These are phyloP conservation scores for Salvator merianae DNA, from an alignment of 2,113 vertebrate genomes.

Conservation along the genomic window DNA sequence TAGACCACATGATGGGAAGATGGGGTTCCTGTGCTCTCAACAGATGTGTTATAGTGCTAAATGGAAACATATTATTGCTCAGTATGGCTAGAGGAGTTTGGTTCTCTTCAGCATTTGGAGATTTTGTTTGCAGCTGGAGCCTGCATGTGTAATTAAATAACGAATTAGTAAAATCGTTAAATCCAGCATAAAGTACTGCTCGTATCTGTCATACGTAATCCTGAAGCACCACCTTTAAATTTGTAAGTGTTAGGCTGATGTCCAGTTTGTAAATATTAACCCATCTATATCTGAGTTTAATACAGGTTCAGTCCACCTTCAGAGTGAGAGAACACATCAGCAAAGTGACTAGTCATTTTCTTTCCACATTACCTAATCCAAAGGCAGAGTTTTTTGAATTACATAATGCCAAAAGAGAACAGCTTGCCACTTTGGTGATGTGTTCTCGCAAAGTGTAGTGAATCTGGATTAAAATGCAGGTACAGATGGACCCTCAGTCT, in stretches of 20 bases:
- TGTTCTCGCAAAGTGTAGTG: no score
- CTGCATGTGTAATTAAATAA: constrained; percentile 61
- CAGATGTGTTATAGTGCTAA: background rate
- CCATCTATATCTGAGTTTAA: background rate
- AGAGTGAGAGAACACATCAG: no score
- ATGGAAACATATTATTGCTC: no score
- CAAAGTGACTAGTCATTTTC: no score
- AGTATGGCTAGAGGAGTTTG: background rate
- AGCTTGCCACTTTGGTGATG: no score
- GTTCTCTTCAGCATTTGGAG: background rate
- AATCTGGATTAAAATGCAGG: no score
- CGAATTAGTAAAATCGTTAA: constrained; percentile 71
- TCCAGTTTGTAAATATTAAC: constrained; percentile 50
- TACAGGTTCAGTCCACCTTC: no score
- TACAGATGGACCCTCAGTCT: no score
- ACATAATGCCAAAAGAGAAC: no score
- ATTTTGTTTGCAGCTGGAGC: constrained; percentile 47
- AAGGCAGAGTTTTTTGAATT: no score
- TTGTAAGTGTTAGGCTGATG: constrained; percentile 57
- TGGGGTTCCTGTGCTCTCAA: background rate
- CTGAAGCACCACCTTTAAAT: constrained; percentile 57
- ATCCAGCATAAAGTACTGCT: constrained; percentile 72
- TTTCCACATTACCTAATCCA: no score
- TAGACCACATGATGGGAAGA: background rate
- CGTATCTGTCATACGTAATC: constrained; percentile 53